Evolutionary conservation across 2,113 vertebrate genomes (phyloP).

Genomic region (Gallinago paraguaiae): DNA sequence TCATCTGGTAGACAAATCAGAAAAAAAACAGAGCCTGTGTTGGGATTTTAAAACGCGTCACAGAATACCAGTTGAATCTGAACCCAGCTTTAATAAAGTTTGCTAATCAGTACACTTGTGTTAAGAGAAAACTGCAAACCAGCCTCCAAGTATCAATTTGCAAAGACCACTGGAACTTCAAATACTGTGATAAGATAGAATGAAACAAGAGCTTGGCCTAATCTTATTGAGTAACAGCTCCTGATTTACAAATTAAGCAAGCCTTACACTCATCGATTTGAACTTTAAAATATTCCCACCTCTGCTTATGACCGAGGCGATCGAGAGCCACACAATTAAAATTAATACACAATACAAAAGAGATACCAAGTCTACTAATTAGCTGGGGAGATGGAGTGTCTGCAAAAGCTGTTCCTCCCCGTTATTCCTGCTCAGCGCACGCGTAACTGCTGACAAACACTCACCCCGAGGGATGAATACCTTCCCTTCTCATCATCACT

Average conservation of each 20-base stretch:
- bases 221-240: constrained; percentile 67
- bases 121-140: constrained; percentile 61
- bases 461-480: not conserved
- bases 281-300: constrained; percentile 62
- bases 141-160: constrained; percentile 56
- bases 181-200: constrained; percentile 66
- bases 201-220: constrained; percentile 35
- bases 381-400: not conserved
- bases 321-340: constrained; percentile 73
- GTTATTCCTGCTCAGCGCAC: constrained; percentile 30
- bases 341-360: constrained; percentile 79
- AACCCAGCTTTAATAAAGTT: constrained; percentile 23
- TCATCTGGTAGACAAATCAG: not conserved
- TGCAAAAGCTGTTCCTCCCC: not conserved
- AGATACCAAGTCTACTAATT: constrained; percentile 5
- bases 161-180: constrained; percentile 50
- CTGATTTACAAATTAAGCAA: constrained; percentile 67
- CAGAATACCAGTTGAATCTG: not conserved
- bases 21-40: not conserved
- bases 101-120: constrained; percentile 53
- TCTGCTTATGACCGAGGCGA: constrained; percentile 58
- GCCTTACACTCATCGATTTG: constrained; percentile 45
- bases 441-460: constrained; percentile 30
- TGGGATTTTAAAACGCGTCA: not conserved
- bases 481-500: not conserved